Percentiles rank a stretch among this genome's conserved stretches.
Evolutionary conservation across 23 tunicate species (phyloP).

Genomic region (Phallusia fumigata): DNA sequence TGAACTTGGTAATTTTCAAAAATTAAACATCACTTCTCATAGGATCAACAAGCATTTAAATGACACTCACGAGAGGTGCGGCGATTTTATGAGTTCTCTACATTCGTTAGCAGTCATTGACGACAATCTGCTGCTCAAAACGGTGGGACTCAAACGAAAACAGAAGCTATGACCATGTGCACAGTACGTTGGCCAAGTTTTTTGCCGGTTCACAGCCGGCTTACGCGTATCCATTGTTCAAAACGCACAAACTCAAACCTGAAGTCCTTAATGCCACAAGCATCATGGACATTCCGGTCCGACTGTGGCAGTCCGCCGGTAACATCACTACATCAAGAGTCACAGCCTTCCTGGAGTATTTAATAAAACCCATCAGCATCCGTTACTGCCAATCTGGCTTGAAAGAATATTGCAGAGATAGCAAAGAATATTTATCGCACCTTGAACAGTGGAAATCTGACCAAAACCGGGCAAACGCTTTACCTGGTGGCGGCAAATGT

Average conservation of each 20-base stretch:
- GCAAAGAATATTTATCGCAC: not conserved
- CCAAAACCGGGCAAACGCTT: not conserved
- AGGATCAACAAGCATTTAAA: too few relatives aligned
- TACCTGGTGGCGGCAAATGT: not conserved
- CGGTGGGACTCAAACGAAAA: too few relatives aligned
- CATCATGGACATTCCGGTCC: not conserved
- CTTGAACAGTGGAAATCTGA: not conserved
- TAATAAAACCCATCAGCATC: conserved; percentile 5
- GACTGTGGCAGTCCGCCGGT: conserved; percentile 11
- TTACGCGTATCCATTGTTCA: conserved; percentile 4
- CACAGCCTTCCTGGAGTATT: not conserved
- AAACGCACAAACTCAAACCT: conserved; percentile 15
- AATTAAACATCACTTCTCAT: too few relatives aligned
- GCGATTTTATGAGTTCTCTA: too few relatives aligned
- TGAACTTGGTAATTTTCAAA: too few relatives aligned
- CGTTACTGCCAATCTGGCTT: not conserved
- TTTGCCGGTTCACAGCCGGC: not conserved
- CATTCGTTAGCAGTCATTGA: too few relatives aligned
- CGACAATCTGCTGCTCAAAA: too few relatives aligned
- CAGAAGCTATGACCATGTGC: not conserved
- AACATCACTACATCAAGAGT: not conserved
- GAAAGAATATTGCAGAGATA: conserved; percentile 24
- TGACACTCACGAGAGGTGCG: too few relatives aligned
- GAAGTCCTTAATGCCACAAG: not conserved
- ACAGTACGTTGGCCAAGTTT: not conserved